Conservation (phyloP, 2,888 invertebrate species). For the Morpho helenor region DNA sequence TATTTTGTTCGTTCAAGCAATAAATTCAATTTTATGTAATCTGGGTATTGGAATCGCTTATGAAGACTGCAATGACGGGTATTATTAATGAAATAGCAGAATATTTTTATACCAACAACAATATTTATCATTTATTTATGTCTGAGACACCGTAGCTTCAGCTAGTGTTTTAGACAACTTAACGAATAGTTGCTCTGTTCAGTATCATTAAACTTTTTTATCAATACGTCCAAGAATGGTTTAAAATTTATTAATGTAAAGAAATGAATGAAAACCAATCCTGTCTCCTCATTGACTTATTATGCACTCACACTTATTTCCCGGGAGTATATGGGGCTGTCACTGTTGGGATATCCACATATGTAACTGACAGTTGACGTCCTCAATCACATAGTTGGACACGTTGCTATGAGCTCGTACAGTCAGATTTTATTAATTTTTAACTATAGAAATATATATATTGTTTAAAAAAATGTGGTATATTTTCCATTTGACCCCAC, state of each 20-base stretch:
- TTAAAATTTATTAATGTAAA: slow-evolving; percentile 5
- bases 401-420: background rate
- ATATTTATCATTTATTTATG: too few species aligned
- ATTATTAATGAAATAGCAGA: too few species aligned
- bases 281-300: slow-evolving; percentile 39
- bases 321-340: slow-evolving; percentile 67
- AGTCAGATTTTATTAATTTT: background rate
- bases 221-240: too few species aligned
- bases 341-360: slow-evolving; percentile 61
- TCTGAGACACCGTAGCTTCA: background rate
- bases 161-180: too few species aligned
- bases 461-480: too few species aligned
- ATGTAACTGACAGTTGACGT: slow-evolving; percentile 56
- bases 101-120: too few species aligned
- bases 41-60: too few species aligned
- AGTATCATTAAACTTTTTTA: background rate
- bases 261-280: slow-evolving; percentile 47
- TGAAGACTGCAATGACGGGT: too few species aligned
- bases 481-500: too few species aligned
- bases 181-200: too few species aligned
- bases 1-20: too few species aligned
- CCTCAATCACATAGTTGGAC: slow-evolving; percentile 32
- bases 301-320: slow-evolving; percentile 66
- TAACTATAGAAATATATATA: background rate
- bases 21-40: too few species aligned